Percentiles rank a stretch among this genome's conserved stretches.
phyloP scores from a whole-genome alignment of 1,140 invertebrate genomes.

The Listronotus oregonensis region DNA sequence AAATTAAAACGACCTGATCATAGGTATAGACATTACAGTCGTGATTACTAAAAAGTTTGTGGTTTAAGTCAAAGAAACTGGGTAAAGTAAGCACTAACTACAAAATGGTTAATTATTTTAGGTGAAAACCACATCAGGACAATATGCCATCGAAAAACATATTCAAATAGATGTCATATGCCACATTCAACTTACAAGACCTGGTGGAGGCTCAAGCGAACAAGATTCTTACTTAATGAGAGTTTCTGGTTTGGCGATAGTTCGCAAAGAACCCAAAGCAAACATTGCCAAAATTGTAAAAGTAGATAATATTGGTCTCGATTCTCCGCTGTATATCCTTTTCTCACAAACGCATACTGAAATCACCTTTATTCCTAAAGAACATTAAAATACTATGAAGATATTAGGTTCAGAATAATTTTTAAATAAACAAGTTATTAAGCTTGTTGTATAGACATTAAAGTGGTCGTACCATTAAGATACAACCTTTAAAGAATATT shows the following conservation, averaged over 20 bases:
- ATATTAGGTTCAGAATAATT: too few species aligned
- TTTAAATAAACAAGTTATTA: too few species aligned
- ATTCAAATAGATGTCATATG: slow-evolving; percentile 70
- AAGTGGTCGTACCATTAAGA: too few species aligned
- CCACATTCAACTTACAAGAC: slow-evolving; percentile 64
- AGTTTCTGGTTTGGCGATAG: slow-evolving; percentile 67
- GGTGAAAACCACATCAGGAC: slow-evolving; percentile 47
- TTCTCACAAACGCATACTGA: slow-evolving; percentile 66
- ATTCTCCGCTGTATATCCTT: slow-evolving; percentile 68
- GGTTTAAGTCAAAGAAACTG: too few species aligned
- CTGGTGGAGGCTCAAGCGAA: slow-evolving; percentile 61
- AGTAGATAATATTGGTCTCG: slow-evolving; percentile 69
- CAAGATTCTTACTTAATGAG: slow-evolving; percentile 66
- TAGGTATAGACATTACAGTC: too few species aligned
- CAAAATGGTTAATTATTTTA: slow-evolving; percentile 26
- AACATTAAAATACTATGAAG: too few species aligned
- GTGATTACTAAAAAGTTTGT: too few species aligned
- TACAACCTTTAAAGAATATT: too few species aligned
- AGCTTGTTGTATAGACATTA: too few species aligned
- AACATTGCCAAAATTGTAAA: slow-evolving; percentile 60
- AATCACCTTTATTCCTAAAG: slow-evolving; percentile 64
- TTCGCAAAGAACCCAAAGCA: slow-evolving; percentile 62
- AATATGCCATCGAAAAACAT: slow-evolving; percentile 64
- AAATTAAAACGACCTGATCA: too few species aligned
- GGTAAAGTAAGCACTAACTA: too few species aligned